A percentile compares a stretch with the other conserved stretches of the same genome.
Evolutionary conservation across 2,888 invertebrate species (phyloP).

Genomic region (Eupelmus urozonus): DNA sequence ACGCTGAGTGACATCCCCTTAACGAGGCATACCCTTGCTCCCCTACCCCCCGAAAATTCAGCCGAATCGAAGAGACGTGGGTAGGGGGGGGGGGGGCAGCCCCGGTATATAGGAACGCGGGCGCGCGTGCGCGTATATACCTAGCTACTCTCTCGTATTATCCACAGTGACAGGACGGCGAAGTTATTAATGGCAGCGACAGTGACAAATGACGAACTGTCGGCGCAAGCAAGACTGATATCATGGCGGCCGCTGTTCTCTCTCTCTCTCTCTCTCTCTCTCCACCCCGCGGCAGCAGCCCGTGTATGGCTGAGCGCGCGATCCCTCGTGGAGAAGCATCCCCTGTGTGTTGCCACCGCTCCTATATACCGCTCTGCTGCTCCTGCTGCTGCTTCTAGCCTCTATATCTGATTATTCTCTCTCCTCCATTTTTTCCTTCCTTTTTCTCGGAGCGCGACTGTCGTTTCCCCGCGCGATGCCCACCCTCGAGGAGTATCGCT

Average conservation of each 20-base stretch:
- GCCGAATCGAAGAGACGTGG: slow-evolving; percentile 72
- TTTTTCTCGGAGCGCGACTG: slow-evolving; percentile 15
- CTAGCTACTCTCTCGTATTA: slow-evolving; percentile 75
- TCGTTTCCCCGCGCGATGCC: slow-evolving; percentile 17
- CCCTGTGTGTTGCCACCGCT: not conserved
- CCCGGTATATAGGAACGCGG: slow-evolving; percentile 64
- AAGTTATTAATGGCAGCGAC: slow-evolving; percentile 78
- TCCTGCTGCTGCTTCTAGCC: slow-evolving; percentile 55
- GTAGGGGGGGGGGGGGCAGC: slow-evolving; percentile 67
- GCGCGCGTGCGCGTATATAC: slow-evolving; percentile 11
- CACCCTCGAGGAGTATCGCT: slow-evolving; percentile 41
- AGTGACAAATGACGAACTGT: slow-evolving; percentile 78
- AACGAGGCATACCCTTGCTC: slow-evolving; percentile 74
- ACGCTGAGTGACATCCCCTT: slow-evolving; percentile 76
- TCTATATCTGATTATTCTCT: slow-evolving; percentile 58
- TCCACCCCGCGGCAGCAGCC: slow-evolving; percentile 33
- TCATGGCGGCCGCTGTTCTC: slow-evolving; percentile 67
- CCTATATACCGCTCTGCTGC: not conserved
- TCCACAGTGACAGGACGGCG: slow-evolving; percentile 77
- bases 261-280: slow-evolving; percentile 20
- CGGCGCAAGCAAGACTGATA: slow-evolving; percentile 78
- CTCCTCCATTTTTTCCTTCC: slow-evolving; percentile 56
- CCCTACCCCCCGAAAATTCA: slow-evolving; percentile 71
- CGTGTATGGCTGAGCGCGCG: not conserved
- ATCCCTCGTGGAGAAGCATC: not conserved